A percentile compares a stretch with the other conserved stretches of the same genome.
phyloP scores from a whole-genome alignment of 2,797 vertebrate species.

The Capromys pilorides region DNA sequence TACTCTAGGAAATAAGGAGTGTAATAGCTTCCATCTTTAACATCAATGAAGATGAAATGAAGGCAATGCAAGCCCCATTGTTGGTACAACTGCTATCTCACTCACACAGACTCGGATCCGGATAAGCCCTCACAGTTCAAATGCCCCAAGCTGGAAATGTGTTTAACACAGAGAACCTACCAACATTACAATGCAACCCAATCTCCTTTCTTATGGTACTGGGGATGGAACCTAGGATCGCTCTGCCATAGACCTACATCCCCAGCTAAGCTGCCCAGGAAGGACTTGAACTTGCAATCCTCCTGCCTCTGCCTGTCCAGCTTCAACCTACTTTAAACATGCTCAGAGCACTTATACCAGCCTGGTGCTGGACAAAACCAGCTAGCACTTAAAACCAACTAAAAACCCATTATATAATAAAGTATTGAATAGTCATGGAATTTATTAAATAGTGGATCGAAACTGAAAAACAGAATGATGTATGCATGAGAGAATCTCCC shows the following conservation, averaged over 20 bases:
- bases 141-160: not conserved
- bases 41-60: not conserved
- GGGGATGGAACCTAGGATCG: not conserved
- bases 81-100: not conserved
- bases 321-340: not conserved
- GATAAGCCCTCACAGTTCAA: not conserved
- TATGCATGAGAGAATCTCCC: not conserved
- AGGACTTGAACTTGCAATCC: not conserved
- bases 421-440: not conserved
- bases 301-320: not conserved
- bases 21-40: not conserved
- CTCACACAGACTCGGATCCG: not conserved
- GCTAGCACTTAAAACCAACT: not conserved
- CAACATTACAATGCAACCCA: not conserved
- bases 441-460: not conserved
- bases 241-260: not conserved
- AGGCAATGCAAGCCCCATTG: not conserved
- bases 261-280: not conserved
- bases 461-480: not conserved
- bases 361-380: not conserved
- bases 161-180: not conserved
- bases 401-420: not conserved
- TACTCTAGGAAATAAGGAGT: constrained; percentile 5
- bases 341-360: not conserved
- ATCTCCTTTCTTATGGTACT: not conserved